Evolutionary conservation across 2,113 vertebrate species (phyloP), one percentile per base, ranked within the genome.

Genomic region (Spilogale gracilis): DNA sequence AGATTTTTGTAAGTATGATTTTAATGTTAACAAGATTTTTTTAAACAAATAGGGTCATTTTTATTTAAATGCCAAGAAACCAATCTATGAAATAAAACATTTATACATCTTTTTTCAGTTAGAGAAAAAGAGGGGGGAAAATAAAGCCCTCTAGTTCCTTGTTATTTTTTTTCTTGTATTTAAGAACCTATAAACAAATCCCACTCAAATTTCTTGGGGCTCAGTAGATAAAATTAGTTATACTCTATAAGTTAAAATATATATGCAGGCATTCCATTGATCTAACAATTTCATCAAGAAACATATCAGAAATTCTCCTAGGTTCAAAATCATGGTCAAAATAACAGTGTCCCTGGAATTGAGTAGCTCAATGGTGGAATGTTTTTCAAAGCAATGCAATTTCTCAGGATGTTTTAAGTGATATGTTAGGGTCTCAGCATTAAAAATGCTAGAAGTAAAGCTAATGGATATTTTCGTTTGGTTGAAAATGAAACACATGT

Each of bases 1-100:
- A 87, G 56, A 69, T 89, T 95, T 97, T 80, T 52, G 7, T 84
- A 89, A 95, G 61, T 93, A 82, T 92, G 69, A 94, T 87, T 96
- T 95, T 95, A 85, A 85, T 58, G 54, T 94, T 88, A 93, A 71
- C 63, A 91, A 85, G 25, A 45, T 65, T 61, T 50, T 94, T 92
- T 95, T 81, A 84, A 95, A 95, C 48, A 90, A 97, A 81, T 81
- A 90, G 20, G 54, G 50, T 27, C 50, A 86, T 90, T 93, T 95
- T 91, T 45, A 92, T 43, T 93, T 38, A 90, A 98, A 95, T 71
- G 61, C 78, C 58, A 87, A 83, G 30, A 73, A 97, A 74, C 17
- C 43, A 88, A 38, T 56, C 67, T 96, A 85, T 65, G 90, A 94
- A 89, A 94, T 82, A 65, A 32, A 78, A 63, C 50, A 67, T 92